Percentiles rank a stretch among this genome's conserved stretches.
Conservation (phyloP, 2,797 vertebrate genomes). For the Anguilla megastoma region DNA sequence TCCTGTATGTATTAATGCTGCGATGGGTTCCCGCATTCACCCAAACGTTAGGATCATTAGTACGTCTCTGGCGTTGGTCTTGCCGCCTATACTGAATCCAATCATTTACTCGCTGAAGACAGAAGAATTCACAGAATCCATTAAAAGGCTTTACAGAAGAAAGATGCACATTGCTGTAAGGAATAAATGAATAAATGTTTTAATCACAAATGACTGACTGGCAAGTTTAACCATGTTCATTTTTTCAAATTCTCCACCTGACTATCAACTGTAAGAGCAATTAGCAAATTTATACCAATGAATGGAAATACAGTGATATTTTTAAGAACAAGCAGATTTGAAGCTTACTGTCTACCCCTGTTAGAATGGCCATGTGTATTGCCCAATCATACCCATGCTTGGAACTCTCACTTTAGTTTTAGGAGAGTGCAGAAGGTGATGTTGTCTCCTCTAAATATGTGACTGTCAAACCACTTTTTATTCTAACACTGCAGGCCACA, state of each 20-base stretch:
- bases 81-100: slow-evolving; percentile 65
- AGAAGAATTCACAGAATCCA: slow-evolving; percentile 60
- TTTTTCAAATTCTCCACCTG: background rate
- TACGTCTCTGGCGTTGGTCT: slow-evolving; percentile 44
- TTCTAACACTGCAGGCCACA: no score
- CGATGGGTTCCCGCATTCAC: slow-evolving; percentile 47
- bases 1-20: slow-evolving; percentile 47
- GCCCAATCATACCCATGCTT: no score
- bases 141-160: slow-evolving; percentile 47
- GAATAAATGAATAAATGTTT: background rate
- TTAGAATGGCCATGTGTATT: no score
- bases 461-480: no score
- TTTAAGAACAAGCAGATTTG: no score
- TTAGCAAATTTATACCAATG: background rate
- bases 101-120: slow-evolving; percentile 67
- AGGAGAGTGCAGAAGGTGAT: no score
- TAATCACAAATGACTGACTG: background rate
- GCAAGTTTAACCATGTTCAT: background rate
- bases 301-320: background rate
- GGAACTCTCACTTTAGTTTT: no score
- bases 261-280: background rate
- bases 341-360: no score
- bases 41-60: slow-evolving; percentile 60
- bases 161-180: background rate
- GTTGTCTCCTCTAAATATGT: no score